Base-by-base conservation (phyloP, 2,797 vertebrate species). In the Fistularia tabacaria region DNA sequence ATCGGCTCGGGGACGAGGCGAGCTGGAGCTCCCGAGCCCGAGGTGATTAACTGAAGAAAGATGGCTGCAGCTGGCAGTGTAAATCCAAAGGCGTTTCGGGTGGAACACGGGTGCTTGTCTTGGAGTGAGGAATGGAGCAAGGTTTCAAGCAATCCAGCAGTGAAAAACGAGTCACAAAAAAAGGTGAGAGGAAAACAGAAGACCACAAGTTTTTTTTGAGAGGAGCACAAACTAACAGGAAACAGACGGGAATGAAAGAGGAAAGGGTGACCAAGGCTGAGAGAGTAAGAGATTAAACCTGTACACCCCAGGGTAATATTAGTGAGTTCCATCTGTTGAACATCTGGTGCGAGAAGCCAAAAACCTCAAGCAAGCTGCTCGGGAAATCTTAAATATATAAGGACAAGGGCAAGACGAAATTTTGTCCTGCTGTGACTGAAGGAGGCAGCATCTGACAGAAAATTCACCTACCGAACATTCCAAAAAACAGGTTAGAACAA, bases 41-140 rank as follows among this genome's bases (percentile, higher is more conserved):
- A 83, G 84, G 85, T 81, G 83, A 91, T 90, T 88, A 85, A 86
- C 64, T 62, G 70, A 86, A 90, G 87, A 92, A 78, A 88, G 84
- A 90, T 77, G 55, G 60, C 71, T 85, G 69, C 77, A 72, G 70
- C 67, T 73, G 36, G 79, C 79, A 59, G 75, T 66, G 79, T 90
- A 93, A 88, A 91, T 85, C 84, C 74, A 87, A 85, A 80, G 87
- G 80, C 73, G 74, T 83, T 85, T 88, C 67, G 66, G 63, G 80
- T 83, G 88, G 78, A 88, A 89, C 81, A 85, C 71, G 64, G 74
- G 51, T 75, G 71, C 87, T 66, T 89, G 87, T 88, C 83, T 85
- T 62, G 82, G 65, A 74, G 85, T 88, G 84, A 89, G 70, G 70
- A 90, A 91, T 87, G 79, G 84, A 83, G 38, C 44, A 54, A 38